Conservation (phyloP, 2,113 vertebrate species). For the Sebastes schlegelii region DNA sequence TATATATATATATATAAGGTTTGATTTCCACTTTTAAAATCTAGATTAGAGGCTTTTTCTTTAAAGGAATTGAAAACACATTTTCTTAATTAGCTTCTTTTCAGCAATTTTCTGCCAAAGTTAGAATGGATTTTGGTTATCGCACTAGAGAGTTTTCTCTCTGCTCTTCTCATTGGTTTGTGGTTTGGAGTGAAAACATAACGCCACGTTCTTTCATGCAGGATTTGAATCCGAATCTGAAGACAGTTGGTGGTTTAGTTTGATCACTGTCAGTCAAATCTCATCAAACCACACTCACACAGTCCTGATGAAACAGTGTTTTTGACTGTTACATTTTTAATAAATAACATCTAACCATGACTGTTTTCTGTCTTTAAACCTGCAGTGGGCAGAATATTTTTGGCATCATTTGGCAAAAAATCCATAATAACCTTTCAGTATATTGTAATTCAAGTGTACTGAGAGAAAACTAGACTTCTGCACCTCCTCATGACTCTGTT, state of each 20-base stretch:
- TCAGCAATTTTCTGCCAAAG: not conserved
- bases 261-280: not conserved
- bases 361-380: not conserved
- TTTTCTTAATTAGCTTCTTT: not conserved
- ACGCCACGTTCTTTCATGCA: not conserved
- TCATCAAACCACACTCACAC: not conserved
- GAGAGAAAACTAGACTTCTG: too few species aligned
- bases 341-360: not conserved
- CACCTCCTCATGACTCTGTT: too few species aligned
- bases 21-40: not conserved
- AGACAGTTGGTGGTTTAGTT: not conserved
- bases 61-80: not conserved
- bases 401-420: too few species aligned
- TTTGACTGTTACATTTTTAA: not conserved
- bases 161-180: not conserved
- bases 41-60: not conserved
- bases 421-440: too few species aligned
- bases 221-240: not conserved
- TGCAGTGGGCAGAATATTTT: too few species aligned
- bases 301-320: not conserved
- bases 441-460: too few species aligned
- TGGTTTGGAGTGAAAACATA: not conserved
- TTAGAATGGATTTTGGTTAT: not conserved
- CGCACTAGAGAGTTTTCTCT: not conserved
- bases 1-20: not conserved